Evolutionary conservation across 2,797 vertebrate genomes (phyloP), one percentile per base, ranked within the genome.

Genomic region (Peromyscus nudipes): DNA sequence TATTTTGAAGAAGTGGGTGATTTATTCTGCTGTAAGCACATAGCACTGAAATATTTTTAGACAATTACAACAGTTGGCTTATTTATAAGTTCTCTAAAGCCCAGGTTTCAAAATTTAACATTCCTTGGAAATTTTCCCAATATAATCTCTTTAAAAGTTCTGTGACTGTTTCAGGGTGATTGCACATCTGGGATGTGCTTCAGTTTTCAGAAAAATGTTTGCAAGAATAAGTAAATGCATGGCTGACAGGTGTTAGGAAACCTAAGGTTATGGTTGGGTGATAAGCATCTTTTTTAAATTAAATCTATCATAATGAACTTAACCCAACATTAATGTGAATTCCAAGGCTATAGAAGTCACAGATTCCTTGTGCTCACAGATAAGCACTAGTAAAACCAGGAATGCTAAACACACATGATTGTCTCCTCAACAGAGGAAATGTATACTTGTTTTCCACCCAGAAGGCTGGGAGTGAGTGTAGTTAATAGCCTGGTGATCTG

Each of bases 61-160:
- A 55, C 40, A 27, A 82, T 46, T 82, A 27, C 80, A 64, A 91
- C 10, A 46, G 8, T 82, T 84, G n/a, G n/a, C 29, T 49, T 87
- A 3, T 40, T 94, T 73, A 29, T 12, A n/a, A 69, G 21, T 90
- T 91, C 73, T 92, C 81, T 57, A 8, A 96, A 95, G 79, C 10
- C 37, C 81, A 73, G 11, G 4, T 57, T 91, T 85, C 75, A 83
- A 91, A 69, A 73, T 27, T 77, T 77, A 65, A 71, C 49, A 69
- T 11, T 37, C 23, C 21, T 95, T 89, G 65, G 65, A 96, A 89
- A 60, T 1, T 79, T 95, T 37, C 31, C 29, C 1, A 69, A 76
- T 11, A 40, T 71, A 85, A 85, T n/a, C 34, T 91, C 69, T 89
- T 95, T 94, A 40, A 91, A 95, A 69, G 10, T 79, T 75, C n/a